Base-by-base conservation (phyloP, 2,797 vertebrate genomes). In the Rhinoraja longicauda region DNA sequence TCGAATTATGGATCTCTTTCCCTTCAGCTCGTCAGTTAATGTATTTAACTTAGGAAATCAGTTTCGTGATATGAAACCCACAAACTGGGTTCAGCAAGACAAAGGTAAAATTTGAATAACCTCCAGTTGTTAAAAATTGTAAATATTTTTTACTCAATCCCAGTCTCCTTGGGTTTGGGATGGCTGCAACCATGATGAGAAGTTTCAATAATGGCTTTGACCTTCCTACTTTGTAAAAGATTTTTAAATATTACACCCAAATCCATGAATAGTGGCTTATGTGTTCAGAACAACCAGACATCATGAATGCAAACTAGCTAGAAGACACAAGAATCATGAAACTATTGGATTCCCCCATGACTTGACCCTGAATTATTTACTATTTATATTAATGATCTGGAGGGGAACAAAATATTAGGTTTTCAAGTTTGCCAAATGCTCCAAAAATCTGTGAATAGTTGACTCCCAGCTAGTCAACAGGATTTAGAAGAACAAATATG, bases 31-130 rank as follows among this genome's bases (percentile, higher is more conserved):
- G 0, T 93, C 93, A 2, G 94, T 97, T 73, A 97, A 95, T 45
- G 94, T 97, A 93, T 96, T 94, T 93, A 96, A 95, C 93, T 94
- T 97, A 77, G 93, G 93, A 90, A 94, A 59, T 0, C 95, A 96
- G 13, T 96, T 98, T 93, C 75, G 92, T 90, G 95, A 96, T 93
- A 95, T 97, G 36, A 95, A 94, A 19, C 95, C 95, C 2, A 97
- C 97, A 93, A 97, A 98, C 96, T 99, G 98, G 98, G 95, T 97
- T 94, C 98, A 99, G 95, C 97, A 98, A 95, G 98, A 99, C 94
- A 95, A 94, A 95, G 97, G 98, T 99, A 64, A 79, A 81, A 39
- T 26, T 57, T 32, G 59, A 8, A 26, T 57, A 36, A 1, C 8
- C 21, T 32, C 6, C 17, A 67, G n/a, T 67, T 32, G 17, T 36